A percentile compares a stretch with the other conserved stretches of the same genome.
phyloP scores from a whole-genome alignment of 2,888 invertebrate species.

The Sericinus montela region DNA sequence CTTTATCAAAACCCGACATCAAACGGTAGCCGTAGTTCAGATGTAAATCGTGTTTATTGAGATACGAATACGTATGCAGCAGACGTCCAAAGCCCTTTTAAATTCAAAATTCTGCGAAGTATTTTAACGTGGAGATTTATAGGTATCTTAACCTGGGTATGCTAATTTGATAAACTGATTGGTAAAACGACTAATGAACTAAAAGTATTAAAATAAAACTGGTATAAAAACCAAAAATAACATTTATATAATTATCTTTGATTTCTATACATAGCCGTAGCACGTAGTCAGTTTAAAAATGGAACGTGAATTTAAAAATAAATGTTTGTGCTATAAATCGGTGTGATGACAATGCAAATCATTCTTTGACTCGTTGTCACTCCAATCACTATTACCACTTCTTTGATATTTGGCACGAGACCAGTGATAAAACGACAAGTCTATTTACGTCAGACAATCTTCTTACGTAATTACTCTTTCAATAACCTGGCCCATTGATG shows the following conservation, averaged over 20 bases:
- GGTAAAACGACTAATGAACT: too few relatives aligned
- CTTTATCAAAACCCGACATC: not conserved
- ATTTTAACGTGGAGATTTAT: slow-evolving; percentile 6
- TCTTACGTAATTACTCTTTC: slow-evolving; percentile 18
- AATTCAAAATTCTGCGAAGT: slow-evolving; percentile 2
- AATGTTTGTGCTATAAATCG: not conserved
- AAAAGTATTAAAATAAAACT: too few relatives aligned
- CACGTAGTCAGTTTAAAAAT: not conserved
- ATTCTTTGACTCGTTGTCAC: slow-evolving; percentile 5
- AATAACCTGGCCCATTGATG: slow-evolving; percentile 21
- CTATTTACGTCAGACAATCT: slow-evolving; percentile 12
- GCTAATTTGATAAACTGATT: not conserved
- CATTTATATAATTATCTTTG: too few relatives aligned
- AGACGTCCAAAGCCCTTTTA: not conserved
- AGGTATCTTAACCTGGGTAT: not conserved
- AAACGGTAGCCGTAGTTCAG: not conserved
- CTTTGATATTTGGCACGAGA: slow-evolving; percentile 16
- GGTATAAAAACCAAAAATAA: too few relatives aligned
- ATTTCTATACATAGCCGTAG: not conserved
- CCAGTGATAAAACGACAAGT: slow-evolving; percentile 6
- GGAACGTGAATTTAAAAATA: not conserved
- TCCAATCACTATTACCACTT: slow-evolving; percentile 2
- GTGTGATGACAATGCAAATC: not conserved
- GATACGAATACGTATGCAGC: not conserved
- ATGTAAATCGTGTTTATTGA: not conserved